Evolutionary conservation across 2,113 vertebrate genomes (phyloP), one percentile per base, ranked within the genome.

Genomic region (Anseranas semipalmata): DNA sequence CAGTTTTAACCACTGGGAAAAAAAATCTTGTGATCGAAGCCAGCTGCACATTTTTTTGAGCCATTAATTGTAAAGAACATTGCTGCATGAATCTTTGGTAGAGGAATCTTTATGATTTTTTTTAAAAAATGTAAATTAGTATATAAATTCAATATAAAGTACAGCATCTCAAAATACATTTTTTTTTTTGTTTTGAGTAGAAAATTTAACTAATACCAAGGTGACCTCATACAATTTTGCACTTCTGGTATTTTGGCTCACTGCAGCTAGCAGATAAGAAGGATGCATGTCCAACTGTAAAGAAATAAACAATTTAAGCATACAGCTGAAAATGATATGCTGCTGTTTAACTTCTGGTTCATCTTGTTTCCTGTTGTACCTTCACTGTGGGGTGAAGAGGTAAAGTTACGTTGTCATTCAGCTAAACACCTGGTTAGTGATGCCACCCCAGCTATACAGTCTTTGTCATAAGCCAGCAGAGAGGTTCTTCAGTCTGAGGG

Each of bases 241-340:
- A 8, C n/a, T 92, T 90, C 71, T 97, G 82, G 75, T 59, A 74
- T 93, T 88, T 95, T 95, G 95, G 56, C 85, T 95, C 24, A 72
- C 63, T 5, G 0, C 56, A 74, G 45, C 35, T 59, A 46, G 46
- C 66, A 95, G 96, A 93, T 86, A 95, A 93, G 87, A 43, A 85
- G 46, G 35, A 74, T 80, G 30, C 4, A 4, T 86, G 75, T 89
- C 93, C 90, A 90, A 72, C 66, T 84, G 52, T 85, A 81, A 86
- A 80, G 70, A 85, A 88, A 90, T 83, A 90, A 95, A 72, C 30
- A 83, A 27, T 84, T 72, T 93, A 88, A 86, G 91, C 55, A 50
- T 74, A 37, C 20, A 92, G n/a, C 45, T 89, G 92, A 77, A 85
- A 90, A 86, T 62, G 4, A 48, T 74, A 56, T 0, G 27, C 60